These are phyloP conservation scores for Phortica magna DNA, from an alignment of 2,888 invertebrate species.

Conservation along the genomic window DNA sequence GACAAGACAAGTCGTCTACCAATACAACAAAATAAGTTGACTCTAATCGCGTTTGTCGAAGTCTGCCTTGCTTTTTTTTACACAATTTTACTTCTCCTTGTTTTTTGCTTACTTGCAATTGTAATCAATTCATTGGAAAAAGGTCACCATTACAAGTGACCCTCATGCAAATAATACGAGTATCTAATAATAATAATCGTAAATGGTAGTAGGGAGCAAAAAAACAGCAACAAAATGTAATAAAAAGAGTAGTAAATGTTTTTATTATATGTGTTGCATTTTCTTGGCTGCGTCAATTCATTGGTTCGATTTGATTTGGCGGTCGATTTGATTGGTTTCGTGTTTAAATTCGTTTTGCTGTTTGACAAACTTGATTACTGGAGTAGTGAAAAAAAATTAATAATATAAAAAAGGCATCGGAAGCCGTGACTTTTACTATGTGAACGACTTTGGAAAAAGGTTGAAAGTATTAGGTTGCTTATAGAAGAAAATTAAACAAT, in stretches of 20 bases:
- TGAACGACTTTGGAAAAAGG: too few relatives aligned
- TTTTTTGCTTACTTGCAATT: conserved; percentile 12
- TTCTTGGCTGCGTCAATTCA: background rate
- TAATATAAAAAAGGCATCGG: background rate
- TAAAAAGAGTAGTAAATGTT: conserved; percentile 8
- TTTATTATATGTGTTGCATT: background rate
- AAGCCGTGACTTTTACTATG: too few relatives aligned
- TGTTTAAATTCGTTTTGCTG: background rate
- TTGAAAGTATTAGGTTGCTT: too few relatives aligned
- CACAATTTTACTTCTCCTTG: conserved; percentile 1
- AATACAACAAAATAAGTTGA: background rate
- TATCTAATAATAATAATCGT: conserved; percentile 7
- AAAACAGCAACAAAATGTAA: conserved; percentile 15
- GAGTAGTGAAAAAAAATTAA: background rate
- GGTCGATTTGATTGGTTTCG: background rate
- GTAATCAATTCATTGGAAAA: conserved; percentile 53
- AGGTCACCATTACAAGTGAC: conserved; percentile 62
- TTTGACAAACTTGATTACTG: background rate
- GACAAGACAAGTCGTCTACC: background rate
- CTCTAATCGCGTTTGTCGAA: conserved; percentile 5
- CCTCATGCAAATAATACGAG: conserved; percentile 47
- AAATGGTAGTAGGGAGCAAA: background rate
- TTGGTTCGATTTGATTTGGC: conserved; percentile 5
- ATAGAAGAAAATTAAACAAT: too few relatives aligned
- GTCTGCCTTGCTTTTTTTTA: conserved; percentile 31